A percentile compares a stretch with the other conserved stretches of the same genome.
Evolutionary conservation across 2,113 vertebrate genomes (phyloP).

Genomic region (Natator depressus): DNA sequence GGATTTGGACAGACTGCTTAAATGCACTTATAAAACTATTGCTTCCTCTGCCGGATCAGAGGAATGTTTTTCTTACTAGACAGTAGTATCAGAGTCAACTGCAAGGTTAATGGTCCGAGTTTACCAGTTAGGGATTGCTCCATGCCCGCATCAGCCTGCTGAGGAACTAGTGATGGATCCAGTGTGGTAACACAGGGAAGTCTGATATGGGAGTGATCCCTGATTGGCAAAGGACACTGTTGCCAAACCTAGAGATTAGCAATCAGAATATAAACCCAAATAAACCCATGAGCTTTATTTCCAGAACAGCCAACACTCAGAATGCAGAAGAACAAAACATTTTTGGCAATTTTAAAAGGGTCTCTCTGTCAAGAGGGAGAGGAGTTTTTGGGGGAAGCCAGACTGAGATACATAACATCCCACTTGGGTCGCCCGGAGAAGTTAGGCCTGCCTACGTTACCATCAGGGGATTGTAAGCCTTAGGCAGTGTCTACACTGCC

Average conservation of each 20-base stretch:
- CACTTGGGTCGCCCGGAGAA: not conserved
- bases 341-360: not conserved
- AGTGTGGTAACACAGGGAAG: fast-evolving
- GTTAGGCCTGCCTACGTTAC: fast-evolving
- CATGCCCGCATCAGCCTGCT: not conserved
- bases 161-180: fast-evolving
- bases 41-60: not conserved
- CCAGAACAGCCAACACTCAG: not conserved
- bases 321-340: not conserved
- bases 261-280: not conserved
- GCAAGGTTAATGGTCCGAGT: not conserved
- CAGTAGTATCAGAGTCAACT: not conserved
- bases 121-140: fast-evolving
- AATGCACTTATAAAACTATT: not conserved
- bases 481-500: too few relatives aligned
- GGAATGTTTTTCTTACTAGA: not conserved
- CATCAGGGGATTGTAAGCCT: too few relatives aligned
- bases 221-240: not conserved
- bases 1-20: not conserved
- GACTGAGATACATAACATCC: not conserved
- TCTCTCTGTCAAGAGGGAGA: not conserved
- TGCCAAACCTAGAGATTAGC: not conserved
- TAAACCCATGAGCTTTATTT: not conserved
- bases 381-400: not conserved
- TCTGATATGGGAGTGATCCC: not conserved